Percentiles rank a stretch among this genome's conserved stretches.
phyloP scores from a whole-genome alignment of 2,113 vertebrate species.

The Clarias magur region DNA sequence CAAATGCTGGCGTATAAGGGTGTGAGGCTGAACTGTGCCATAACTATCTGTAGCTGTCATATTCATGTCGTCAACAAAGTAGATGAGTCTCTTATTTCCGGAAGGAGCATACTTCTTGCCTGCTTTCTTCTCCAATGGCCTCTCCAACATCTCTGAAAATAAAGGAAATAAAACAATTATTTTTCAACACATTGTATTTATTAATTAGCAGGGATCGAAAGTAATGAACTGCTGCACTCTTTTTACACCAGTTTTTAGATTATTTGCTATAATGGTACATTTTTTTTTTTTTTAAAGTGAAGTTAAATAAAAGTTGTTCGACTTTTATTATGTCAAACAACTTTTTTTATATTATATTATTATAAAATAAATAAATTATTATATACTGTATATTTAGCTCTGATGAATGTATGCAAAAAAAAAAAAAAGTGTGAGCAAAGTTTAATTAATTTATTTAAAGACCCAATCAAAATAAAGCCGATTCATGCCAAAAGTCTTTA shows the following conservation, averaged over 20 bases:
- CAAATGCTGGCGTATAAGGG: conserved; percentile 76
- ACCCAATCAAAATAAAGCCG: background rate
- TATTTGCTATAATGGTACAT: background rate
- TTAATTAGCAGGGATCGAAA: background rate
- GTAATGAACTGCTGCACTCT: background rate
- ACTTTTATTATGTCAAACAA: background rate
- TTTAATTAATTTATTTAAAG: background rate
- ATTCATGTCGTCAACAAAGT: conserved; percentile 82
- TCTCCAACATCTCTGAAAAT: conserved; percentile 75
- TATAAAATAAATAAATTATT: too few species aligned
- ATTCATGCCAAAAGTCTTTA: background rate
- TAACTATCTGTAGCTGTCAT: conserved; percentile 76
- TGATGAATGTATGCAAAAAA: background rate
- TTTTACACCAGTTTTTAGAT: background rate
- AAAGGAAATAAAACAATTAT: background rate
- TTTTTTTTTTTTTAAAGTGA: background rate
- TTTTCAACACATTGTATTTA: background rate
- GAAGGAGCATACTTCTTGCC: conserved; percentile 72
- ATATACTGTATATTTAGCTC: too few species aligned
- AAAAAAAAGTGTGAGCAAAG: background rate
- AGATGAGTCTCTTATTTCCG: conserved; percentile 76
- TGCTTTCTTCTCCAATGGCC: conserved; percentile 77
- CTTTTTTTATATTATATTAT: too few species aligned
- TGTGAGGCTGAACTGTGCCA: conserved; percentile 73
- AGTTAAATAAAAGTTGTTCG: background rate